Conservation (phyloP, 2,888 invertebrate genomes). For the Venustoraphidia nigricollis region DNA sequence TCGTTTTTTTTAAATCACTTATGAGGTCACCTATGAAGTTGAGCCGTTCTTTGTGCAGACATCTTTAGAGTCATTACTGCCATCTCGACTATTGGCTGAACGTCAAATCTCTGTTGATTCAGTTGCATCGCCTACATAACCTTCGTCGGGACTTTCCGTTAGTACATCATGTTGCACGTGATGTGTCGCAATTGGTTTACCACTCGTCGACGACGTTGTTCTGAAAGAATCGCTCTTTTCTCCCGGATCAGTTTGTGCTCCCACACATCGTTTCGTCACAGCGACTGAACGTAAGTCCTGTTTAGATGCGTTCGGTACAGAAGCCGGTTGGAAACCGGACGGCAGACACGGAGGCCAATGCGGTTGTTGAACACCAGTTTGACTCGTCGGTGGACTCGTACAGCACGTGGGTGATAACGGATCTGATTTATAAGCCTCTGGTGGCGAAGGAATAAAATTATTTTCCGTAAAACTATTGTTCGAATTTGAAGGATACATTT, state of each 20-base stretch:
- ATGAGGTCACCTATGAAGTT: too few species aligned
- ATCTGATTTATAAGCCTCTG: constrained; percentile 49
- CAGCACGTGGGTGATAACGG: constrained; percentile 29
- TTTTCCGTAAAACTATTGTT: constrained; percentile 27
- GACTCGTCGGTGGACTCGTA: constrained; percentile 14
- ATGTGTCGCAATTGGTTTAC: constrained; percentile 5
- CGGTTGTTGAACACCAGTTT: constrained; percentile 21
- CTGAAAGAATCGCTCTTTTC: constrained; percentile 7
- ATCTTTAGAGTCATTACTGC: too few species aligned
- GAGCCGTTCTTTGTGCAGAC: too few species aligned
- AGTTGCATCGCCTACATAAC: constrained; percentile 63
- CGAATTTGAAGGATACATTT: constrained; percentile 3
- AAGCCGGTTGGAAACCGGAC: constrained; percentile 23
- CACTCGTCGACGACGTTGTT: constrained; percentile 3
- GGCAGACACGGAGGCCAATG: constrained; percentile 39
- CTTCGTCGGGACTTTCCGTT: constrained; percentile 76
- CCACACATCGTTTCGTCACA: constrained; percentile 41
- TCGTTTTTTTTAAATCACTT: neutral
- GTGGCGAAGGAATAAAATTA: constrained; percentile 50
- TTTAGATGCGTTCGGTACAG: constrained; percentile 13
- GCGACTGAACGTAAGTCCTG: constrained; percentile 17
- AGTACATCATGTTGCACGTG: constrained; percentile 21
- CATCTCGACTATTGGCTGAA: constrained; percentile 15
- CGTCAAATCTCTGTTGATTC: constrained; percentile 57
- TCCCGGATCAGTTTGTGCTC: constrained; percentile 40